Conservation (phyloP, 2,113 vertebrate genomes). For the Antidorcas marsupialis region DNA sequence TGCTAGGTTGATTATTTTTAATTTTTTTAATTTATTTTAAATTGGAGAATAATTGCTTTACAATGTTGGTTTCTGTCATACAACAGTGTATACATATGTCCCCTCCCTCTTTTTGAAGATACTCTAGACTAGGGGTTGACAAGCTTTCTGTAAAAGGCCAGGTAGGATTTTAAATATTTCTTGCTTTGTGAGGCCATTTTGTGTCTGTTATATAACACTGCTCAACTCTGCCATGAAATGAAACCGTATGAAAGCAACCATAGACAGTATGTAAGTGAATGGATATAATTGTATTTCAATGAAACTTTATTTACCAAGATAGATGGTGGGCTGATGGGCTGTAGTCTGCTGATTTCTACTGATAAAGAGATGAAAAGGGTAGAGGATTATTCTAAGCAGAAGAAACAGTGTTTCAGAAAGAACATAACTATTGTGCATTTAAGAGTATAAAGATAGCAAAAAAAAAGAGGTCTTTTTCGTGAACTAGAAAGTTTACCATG, state of each 20-base stretch:
- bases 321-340: not conserved
- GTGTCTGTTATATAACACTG: not conserved
- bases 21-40: not conserved
- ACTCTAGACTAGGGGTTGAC: not conserved
- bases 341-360: not conserved
- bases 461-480: not conserved
- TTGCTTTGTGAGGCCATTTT: not conserved
- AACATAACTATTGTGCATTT: not conserved
- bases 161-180: not conserved
- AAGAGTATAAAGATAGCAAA: not conserved
- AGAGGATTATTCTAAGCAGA: not conserved
- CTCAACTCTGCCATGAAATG: not conserved
- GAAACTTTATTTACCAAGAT: conserved; percentile 8
- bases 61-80: not conserved
- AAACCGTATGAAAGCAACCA: not conserved
- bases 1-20: not conserved
- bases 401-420: not conserved
- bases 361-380: not conserved
- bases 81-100: not conserved
- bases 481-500: not conserved
- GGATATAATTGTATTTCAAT: not conserved
- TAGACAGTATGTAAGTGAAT: not conserved
- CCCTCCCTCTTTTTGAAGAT: not conserved
- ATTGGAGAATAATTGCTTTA: not conserved
- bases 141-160: not conserved